Percentiles rank a stretch among this genome's conserved stretches.
These are phyloP conservation scores for Pangasius larnaudii DNA, from an alignment of 2,797 vertebrate species.

Conservation along the genomic window DNA sequence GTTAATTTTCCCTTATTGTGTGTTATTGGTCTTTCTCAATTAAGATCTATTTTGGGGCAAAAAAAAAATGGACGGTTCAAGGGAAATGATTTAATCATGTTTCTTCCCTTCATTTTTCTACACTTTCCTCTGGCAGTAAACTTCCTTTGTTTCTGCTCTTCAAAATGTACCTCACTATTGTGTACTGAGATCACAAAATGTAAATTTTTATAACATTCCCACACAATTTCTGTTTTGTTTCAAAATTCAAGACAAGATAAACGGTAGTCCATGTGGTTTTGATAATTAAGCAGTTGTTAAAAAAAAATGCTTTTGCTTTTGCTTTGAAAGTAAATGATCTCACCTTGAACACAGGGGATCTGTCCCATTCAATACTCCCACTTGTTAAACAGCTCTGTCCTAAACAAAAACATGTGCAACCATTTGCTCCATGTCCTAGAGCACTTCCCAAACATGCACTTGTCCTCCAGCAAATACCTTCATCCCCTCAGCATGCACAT, in stretches of 20 bases:
- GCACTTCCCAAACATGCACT: constrained; percentile 7
- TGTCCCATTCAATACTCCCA: constrained; percentile 14
- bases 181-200: neutral
- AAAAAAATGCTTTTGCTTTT: too few species aligned
- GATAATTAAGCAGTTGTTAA: constrained; percentile 17
- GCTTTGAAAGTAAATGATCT: constrained; percentile 37
- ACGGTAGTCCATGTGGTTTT: neutral
- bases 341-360: constrained; percentile 6
- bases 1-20: neutral
- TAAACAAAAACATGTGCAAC: constrained; percentile 44
- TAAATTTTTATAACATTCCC: neutral
- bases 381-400: constrained; percentile 5
- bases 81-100: neutral
- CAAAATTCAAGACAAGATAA: neutral
- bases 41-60: neutral
- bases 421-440: neutral
- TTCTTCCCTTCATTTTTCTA: neutral
- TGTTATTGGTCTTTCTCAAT: neutral
- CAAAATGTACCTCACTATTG: neutral
- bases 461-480: constrained; percentile 9
- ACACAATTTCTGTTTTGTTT: neutral
- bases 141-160: neutral
- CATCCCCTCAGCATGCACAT: neutral
- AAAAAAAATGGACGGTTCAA: neutral
- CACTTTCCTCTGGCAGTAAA: neutral